These are phyloP conservation scores for Chrysomela aeneicollis DNA, from an alignment of 2,888 invertebrate genomes.

Conservation along the genomic window DNA sequence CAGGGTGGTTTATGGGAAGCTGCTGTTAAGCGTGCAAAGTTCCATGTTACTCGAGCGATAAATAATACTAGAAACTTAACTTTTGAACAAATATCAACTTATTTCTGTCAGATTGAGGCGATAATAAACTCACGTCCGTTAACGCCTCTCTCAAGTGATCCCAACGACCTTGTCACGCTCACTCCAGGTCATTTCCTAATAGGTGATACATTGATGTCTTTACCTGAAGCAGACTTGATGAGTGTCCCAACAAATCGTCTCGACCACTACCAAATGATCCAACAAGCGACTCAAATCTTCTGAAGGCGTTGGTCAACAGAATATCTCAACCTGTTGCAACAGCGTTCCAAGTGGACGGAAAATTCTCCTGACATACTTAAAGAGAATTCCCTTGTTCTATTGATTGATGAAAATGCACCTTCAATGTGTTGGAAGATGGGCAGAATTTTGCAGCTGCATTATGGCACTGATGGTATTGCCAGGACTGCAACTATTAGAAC, in stretches of 20 bases:
- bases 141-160: conserved; percentile 15
- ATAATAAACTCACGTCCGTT: conserved; percentile 32
- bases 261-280: conserved; percentile 27
- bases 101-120: conserved; percentile 12
- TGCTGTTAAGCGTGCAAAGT: conserved; percentile 7
- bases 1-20: conserved; percentile 28
- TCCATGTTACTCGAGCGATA: conserved; percentile 1
- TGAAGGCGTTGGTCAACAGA: conserved; percentile 32
- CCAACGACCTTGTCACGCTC: conserved; percentile 9
- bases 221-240: neutral
- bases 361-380: neutral
- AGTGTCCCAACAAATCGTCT: neutral
- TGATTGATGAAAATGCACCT: conserved; percentile 31
- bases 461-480: conserved; percentile 29
- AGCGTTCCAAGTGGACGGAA: conserved; percentile 22
- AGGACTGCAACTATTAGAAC: conserved; percentile 26
- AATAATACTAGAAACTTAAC: neutral
- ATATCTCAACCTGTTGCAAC: conserved; percentile 27
- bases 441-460: conserved; percentile 26
- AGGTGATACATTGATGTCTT: neutral
- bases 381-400: conserved; percentile 22
- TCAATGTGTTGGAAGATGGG: conserved; percentile 29
- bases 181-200: conserved; percentile 36
- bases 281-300: conserved; percentile 31
- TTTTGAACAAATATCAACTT: conserved; percentile 11